Evolutionary conservation across 2,113 vertebrate species (phyloP), one percentile per base, ranked within the genome.

Genomic region (Todiramphus saurophagus): DNA sequence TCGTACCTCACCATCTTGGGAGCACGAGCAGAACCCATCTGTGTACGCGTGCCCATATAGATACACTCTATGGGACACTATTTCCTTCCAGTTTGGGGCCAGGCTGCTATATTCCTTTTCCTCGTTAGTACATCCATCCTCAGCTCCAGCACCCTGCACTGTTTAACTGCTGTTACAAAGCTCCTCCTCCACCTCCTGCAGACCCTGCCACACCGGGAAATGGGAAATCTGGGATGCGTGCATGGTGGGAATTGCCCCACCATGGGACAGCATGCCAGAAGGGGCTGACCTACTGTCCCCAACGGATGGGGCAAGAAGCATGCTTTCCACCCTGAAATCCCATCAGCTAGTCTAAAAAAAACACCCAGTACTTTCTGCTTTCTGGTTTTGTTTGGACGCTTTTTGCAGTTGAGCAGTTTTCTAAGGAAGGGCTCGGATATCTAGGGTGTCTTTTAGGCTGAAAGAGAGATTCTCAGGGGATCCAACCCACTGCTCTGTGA

Each of bases 11-110:
- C 33, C 66, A 68, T 18, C 51, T 48, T 27, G 33, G 62, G 56
- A 67, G 33, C 12, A 37, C 33, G 37, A 75, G 72, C 55, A 69
- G 53, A 68, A 91, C 13, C 16, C 10, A 74, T 30, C 30, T 51
- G 16, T 31, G 6, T 7, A 14, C 10, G 43, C 11, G 9, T 41
- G 66, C 44, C 73, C 83, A 60, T 60, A 17, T 0, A 75, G 80
- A 68, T 28, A 27, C 10, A 75, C 60, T 12, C 9, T 6, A 55
- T 0, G 2, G 60, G 37, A 79, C 30, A n/a, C 17, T 0, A 1
- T 11, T 15, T 33, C 28, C 39, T 64, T 35, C 55, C 56, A 35
- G 24, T 9, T 50, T 16, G 24, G 58, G 58, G 50, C 28, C 48
- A 76, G 53, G 58, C 44, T 78, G 33, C 31, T 72, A 10, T 17